These are phyloP conservation scores for Diplogasteroides magnus DNA, from an alignment of 1,140 invertebrate species.

Conservation along the genomic window DNA sequence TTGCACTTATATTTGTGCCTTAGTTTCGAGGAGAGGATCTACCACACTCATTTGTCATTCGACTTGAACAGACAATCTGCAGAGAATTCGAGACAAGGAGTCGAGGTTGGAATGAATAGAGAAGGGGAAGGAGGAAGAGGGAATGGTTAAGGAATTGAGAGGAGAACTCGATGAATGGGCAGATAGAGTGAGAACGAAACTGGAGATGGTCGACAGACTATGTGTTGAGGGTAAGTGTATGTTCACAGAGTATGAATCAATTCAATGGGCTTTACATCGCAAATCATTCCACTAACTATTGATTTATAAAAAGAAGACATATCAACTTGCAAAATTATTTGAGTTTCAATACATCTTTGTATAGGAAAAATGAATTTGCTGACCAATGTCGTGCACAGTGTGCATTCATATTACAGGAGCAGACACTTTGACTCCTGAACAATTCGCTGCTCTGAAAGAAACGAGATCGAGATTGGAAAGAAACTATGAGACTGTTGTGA, in stretches of 20 bases:
- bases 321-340: too few relatives aligned
- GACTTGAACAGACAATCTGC: not conserved
- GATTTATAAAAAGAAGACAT: too few relatives aligned
- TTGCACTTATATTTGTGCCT: not conserved
- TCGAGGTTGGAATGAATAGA: not conserved
- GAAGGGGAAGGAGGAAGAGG: too few relatives aligned
- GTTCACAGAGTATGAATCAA: not conserved
- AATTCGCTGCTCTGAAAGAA: constrained; percentile 24
- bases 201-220: not conserved
- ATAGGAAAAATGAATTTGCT: too few relatives aligned
- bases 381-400: too few relatives aligned
- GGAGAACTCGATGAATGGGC: not conserved
- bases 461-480: constrained; percentile 16
- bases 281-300: too few relatives aligned
- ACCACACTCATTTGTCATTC: not conserved
- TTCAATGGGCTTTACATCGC: too few relatives aligned
- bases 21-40: not conserved
- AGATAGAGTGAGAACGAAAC: not conserved
- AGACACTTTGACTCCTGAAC: constrained; percentile 25
- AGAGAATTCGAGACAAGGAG: not conserved
- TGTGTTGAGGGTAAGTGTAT: not conserved
- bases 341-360: too few relatives aligned
- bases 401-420: constrained; percentile 24
- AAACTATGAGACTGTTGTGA: constrained; percentile 29
- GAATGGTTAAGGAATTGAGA: not conserved